Evolutionary conservation across 2,888 invertebrate genomes (phyloP).

Genomic region (Meloe dianella): DNA sequence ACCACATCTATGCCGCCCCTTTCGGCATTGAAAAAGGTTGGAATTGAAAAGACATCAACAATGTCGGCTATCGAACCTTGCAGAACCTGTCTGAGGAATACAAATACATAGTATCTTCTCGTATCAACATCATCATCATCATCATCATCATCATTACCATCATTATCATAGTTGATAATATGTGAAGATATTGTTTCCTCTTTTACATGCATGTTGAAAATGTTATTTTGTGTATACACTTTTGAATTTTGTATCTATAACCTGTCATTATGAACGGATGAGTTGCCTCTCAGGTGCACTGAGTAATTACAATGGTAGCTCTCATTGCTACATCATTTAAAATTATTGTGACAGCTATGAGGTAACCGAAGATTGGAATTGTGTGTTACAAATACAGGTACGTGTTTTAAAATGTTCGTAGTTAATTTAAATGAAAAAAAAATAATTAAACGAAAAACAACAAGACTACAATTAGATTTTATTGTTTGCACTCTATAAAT

Average conservation of each 20-base stretch:
- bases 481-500: conserved; percentile 6
- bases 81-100: conserved; percentile 23
- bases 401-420: neutral
- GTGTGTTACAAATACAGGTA: neutral
- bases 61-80: conserved; percentile 28
- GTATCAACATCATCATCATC: conserved; percentile 15
- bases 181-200: conserved; percentile 20
- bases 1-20: conserved; percentile 5
- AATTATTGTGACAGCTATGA: neutral
- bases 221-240: conserved; percentile 2
- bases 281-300: neutral
- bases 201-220: conserved; percentile 16
- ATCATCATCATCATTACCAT: neutral
- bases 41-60: conserved; percentile 11
- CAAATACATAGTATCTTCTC: conserved; percentile 20
- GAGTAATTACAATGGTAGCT: neutral
- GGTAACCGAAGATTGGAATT: neutral
- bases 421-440: neutral
- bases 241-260: conserved; percentile 9
- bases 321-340: neutral
- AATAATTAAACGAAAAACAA: neutral
- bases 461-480: neutral
- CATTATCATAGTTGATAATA: conserved; percentile 11
- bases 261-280: conserved; percentile 22
- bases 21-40: neutral